Evolutionary conservation across 2,888 invertebrate species (phyloP), one percentile per base, ranked within the genome.

Genomic region (Bimastos eiseni): DNA sequence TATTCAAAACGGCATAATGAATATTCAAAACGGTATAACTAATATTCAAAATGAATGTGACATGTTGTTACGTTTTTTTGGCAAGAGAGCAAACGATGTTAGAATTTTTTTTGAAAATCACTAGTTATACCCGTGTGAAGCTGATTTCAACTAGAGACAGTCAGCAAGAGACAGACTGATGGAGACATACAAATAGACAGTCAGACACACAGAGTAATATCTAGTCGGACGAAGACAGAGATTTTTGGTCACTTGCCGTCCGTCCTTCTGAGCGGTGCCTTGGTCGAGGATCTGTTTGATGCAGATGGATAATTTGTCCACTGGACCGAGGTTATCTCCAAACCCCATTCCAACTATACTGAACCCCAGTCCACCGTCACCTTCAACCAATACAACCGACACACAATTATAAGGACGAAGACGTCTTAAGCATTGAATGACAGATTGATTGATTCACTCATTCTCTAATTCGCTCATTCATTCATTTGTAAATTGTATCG

Each of bases 241-340:
- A 49, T 15, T 1, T n/a, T n/a, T n/a, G n/a, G n/a, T n/a, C 70
- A 70, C 86, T 4, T 86, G 37, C 86, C 86, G 34, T 86, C 86
- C 86, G 37, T 86, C 86, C 24, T 86, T 86, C 37, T 37, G 36
- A 34, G 86, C 86, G 24, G 37, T 37, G 34, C 86, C 36, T 19
- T 37, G 17, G 24, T 37, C 37, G 33, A 86, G 21, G 30, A 86
- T 34, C 37, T 86, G 36, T 86, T 86, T 86, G 19, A 86, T 36
- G 86, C 37, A 86, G 86, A 86, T 36, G n/a, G 34, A 86, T 33
- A 86, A 33, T 17, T 86, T 86, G 36, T 86, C 86, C 19, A 5
- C 86, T 86, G 86, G 86, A 36, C 86, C 86, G 24, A 86, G 86
- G 36, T 86, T 86, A 5, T 86, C 86, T 34, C 86, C 86, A 36